Evolutionary conservation across 2,888 invertebrate species (phyloP).

Genomic region (Himalopsyche anomala): DNA sequence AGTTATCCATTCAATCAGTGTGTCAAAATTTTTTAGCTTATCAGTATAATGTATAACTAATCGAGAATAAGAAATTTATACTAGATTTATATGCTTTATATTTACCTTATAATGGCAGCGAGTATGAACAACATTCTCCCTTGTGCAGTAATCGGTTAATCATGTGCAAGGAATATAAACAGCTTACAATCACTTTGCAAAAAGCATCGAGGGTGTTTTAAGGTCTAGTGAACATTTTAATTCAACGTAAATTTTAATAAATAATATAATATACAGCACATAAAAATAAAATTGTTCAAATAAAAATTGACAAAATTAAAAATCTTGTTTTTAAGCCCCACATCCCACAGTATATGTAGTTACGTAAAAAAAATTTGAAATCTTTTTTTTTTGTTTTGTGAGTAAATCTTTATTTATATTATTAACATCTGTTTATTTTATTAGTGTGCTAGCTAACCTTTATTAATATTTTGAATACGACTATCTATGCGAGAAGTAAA

Average conservation of each 20-base stretch:
- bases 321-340: too few relatives aligned
- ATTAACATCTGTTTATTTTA: too few relatives aligned
- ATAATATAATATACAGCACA: too few relatives aligned
- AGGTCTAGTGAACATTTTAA: neutral
- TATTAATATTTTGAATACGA: too few relatives aligned
- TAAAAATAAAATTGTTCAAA: too few relatives aligned
- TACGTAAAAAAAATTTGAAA: too few relatives aligned
- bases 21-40: neutral
- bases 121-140: conserved; percentile 34
- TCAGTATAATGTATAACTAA: conserved; percentile 1
- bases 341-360: too few relatives aligned
- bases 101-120: conserved; percentile 15
- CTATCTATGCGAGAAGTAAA: too few relatives aligned
- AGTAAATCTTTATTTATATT: too few relatives aligned
- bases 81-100: conserved; percentile 5
- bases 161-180: conserved; percentile 34
- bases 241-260: neutral
- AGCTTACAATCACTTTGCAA: conserved; percentile 34
- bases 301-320: too few relatives aligned
- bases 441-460: too few relatives aligned
- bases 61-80: conserved; percentile 2
- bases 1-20: neutral
- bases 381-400: too few relatives aligned
- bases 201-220: conserved; percentile 9
- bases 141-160: conserved; percentile 19